Evolutionary conservation across 2,797 vertebrate species (phyloP), one percentile per base, ranked within the genome.

Genomic region (Diceros bicornis): DNA sequence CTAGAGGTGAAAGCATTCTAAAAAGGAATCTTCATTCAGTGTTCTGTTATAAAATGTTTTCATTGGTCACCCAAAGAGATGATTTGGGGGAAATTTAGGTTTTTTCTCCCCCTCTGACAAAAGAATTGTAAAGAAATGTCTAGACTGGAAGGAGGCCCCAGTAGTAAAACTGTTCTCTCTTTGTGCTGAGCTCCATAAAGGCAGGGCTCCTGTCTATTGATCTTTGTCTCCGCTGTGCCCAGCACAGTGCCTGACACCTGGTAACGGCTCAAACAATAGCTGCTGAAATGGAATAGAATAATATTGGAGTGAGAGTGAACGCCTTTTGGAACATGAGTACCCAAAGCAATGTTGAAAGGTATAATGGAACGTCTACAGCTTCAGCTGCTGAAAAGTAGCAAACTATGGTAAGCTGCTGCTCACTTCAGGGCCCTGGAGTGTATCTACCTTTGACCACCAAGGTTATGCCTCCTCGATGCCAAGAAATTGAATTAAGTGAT

Each of bases 331-430:
- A 84, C 17, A 0, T 7, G 37, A 79, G 8, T 62, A 78, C 44
- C 61, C 44, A 66, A 94, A 50, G 21, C 37, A 96, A 34, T 83
- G 93, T 90, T 69, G 83, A 95, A 90, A 91, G 50, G 18, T 41
- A 21, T 55, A 81, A 82, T 2, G 34, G 69, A 86, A n/a, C 12
- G 83, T 96, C 50, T 55, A 50, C 10, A 62, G 47, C 41, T 61
- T 93, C 4, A 41, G 17, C 41, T 88, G 41, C 44, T 96, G 79
- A 71, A 44, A 89, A 83, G 25, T n/a, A 91, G 74, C 62, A 27
- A 91, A 29, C 41, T 12, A 9, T 44, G 50, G 23, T 16, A 71
- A 61, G 29, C 34, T 88, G 25, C 62, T 21, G 37, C 55, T 71
- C 64, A 72, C 1, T 41, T 77, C 68, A 92, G 71, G 10, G 50